phyloP scores from a whole-genome alignment of 2,888 invertebrate genomes.

The Drosophila borealis region DNA sequence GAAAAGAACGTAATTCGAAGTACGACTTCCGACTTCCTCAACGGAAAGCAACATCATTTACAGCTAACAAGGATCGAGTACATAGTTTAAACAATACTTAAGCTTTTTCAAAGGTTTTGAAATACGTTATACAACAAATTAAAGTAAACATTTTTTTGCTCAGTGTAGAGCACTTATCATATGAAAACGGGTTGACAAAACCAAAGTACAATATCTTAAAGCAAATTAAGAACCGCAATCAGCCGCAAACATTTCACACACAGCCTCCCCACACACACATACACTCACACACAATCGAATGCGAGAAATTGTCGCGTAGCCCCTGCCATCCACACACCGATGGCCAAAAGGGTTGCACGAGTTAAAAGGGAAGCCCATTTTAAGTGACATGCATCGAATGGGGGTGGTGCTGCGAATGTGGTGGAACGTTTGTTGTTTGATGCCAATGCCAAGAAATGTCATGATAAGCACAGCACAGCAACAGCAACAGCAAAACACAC shows the following conservation, averaged over 20 bases:
- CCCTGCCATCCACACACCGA: background rate
- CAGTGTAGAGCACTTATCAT: constrained; percentile 39
- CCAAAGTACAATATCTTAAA: constrained; percentile 50
- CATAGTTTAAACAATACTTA: too few species aligned
- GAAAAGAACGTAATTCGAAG: too few species aligned
- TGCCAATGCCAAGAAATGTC: constrained; percentile 72
- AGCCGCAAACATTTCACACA: constrained; percentile 68
- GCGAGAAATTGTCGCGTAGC: constrained; percentile 25
- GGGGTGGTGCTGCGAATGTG: constrained; percentile 3
- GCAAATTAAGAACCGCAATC: constrained; percentile 74
- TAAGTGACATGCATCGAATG: constrained; percentile 3
- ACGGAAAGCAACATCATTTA: too few species aligned
- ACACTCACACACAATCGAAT: constrained; percentile 13
- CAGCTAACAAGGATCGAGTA: too few species aligned
- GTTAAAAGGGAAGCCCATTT: constrained; percentile 16
- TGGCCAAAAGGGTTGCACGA: constrained; percentile 41
- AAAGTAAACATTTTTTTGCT: background rate
- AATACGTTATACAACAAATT: too few species aligned
- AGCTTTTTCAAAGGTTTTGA: too few species aligned
- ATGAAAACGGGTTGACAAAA: constrained; percentile 24
- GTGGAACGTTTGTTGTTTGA: constrained; percentile 62
- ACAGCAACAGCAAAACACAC: constrained; percentile 20
- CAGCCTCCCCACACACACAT: background rate
- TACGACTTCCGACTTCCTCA: too few species aligned
- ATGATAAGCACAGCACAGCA: constrained; percentile 61